Base-by-base conservation (phyloP, 2,797 vertebrate genomes). In the Labroides dimidiatus region DNA sequence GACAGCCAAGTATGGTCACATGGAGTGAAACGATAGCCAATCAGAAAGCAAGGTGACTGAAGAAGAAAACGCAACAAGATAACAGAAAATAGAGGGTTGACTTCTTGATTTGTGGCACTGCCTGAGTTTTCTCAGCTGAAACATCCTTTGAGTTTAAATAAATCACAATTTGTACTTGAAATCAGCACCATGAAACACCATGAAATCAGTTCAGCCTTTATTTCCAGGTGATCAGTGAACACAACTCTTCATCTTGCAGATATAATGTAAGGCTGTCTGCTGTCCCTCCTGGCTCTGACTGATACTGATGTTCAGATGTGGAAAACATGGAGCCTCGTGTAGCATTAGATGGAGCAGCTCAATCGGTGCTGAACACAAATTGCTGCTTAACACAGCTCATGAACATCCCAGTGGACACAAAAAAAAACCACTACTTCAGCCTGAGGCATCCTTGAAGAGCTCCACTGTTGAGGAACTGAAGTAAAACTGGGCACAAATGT, bases 381-480 rank as follows among this genome's bases (percentile, higher is more conserved):
- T 71, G 80, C 60, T 81, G 81, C 79, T 78, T 39, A 81, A 71
- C 60, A 30, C 77, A 60, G 78, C 78, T 75, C 42, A 27, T 59
- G 75, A 78, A 59, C 24, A 52, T 75, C 81, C 70, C 81, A 65
- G 72, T 50, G 75, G 83, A 85, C 51, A 13, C 0, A 2, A 62
- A 69, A 62, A 69, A 77, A 39, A 39, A 41, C 63, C 59, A 71
- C 86, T 72, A 47, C 81, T 62, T 36, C 17, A 51, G 77, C 84
- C 80, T 0, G 70, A 81, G 78, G 85, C 78, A 12, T 82, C 70
- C 23, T 82, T 64, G 67, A 47, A 73, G 67, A 77, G 74, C 72
- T 75, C 36, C 61, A 50, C 61, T 55, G 57, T 65, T 49, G 69
- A 64, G 81, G 49, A 65, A 72, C 54, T 61, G 65, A 67, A 72